phyloP scores from a whole-genome alignment of 2,797 vertebrate genomes.

The Anabacerthia variegaticeps region DNA sequence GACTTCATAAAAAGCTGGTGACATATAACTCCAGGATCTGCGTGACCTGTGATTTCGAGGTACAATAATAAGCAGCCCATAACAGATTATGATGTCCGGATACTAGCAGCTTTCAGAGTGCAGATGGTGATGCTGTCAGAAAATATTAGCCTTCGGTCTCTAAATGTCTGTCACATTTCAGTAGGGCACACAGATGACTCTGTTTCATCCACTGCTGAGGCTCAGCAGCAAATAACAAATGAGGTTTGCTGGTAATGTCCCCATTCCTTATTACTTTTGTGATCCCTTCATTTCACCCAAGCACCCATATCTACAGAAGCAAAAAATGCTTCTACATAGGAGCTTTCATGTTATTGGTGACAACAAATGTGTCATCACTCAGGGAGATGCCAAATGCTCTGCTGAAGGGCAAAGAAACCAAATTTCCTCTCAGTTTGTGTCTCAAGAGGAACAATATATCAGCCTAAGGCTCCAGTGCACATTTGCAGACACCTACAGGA shows the following conservation, averaged over 20 bases:
- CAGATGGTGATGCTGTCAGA: slow-evolving; percentile 49
- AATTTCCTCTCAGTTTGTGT: background rate
- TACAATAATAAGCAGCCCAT: background rate
- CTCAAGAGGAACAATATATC: background rate
- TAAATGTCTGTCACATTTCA: slow-evolving; percentile 25
- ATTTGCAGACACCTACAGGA: background rate
- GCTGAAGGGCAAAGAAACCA: background rate
- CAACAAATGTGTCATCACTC: background rate
- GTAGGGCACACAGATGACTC: background rate
- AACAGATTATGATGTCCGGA: background rate
- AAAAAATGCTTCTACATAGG: background rate
- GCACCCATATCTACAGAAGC: background rate
- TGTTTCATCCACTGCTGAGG: background rate
- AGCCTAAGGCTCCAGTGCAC: background rate
- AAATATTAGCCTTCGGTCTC: background rate
- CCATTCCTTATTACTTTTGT: background rate
- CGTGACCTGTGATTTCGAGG: rapidly evolving
- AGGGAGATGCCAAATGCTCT: background rate
- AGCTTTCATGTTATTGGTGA: background rate
- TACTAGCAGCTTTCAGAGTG: background rate
- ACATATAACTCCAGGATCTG: background rate
- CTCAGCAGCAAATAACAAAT: background rate
- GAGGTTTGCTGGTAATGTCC: background rate
- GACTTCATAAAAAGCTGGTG: background rate
- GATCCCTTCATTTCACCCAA: background rate